phyloP scores from a whole-genome alignment of 2,113 vertebrate species.

The Anolis sagrei region DNA sequence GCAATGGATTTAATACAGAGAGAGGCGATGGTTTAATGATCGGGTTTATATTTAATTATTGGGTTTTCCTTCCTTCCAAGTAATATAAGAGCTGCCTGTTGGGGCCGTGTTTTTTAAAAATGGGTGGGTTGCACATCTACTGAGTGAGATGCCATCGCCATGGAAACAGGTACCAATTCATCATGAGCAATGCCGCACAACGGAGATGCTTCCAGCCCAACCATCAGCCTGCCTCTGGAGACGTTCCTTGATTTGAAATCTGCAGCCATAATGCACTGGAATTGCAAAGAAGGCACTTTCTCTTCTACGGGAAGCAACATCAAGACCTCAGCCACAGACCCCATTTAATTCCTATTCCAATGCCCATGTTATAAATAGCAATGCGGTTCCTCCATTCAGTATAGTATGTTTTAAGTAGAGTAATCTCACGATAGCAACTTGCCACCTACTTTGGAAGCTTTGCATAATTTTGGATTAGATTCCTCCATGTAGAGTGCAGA shows the following conservation, averaged over 20 bases:
- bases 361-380: neutral
- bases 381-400: fast-evolving
- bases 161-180: neutral
- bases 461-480: neutral
- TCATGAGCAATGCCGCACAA: neutral
- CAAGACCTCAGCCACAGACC: no score
- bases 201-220: neutral
- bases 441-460: fast-evolving
- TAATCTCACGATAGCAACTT: neutral
- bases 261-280: neutral
- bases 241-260: neutral
- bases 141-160: neutral
- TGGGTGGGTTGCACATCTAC: neutral
- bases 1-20: neutral
- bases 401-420: fast-evolving
- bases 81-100: neutral
- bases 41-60: neutral
- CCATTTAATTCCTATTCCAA: no score
- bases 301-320: neutral
- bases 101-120: neutral
- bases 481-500: neutral
- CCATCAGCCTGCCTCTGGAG: neutral
- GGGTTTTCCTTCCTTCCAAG: neutral
- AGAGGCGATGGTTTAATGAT: neutral
- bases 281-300: neutral